Evolutionary conservation across 2,888 invertebrate genomes (phyloP).

Genomic region (Melieria picta): DNA sequence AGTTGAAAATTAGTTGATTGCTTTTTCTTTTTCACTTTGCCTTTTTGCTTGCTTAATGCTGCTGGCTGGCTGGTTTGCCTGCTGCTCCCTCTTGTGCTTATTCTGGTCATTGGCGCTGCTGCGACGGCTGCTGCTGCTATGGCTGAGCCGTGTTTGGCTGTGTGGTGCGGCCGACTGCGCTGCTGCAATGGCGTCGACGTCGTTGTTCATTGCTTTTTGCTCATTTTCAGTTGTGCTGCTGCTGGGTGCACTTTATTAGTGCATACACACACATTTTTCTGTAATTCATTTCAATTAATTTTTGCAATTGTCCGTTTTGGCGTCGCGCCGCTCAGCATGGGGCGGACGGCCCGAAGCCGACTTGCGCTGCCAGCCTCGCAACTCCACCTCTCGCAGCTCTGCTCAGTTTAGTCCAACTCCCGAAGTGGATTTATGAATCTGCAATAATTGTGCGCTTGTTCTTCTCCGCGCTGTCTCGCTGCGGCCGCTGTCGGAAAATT

Average conservation of each 20-base stretch:
- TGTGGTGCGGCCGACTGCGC: too few species aligned
- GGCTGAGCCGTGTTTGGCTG: neutral
- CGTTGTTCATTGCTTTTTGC: too few species aligned
- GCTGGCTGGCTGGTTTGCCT: conserved; percentile 16
- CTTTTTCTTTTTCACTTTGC: conserved; percentile 35
- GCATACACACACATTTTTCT: neutral
- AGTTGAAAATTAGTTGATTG: conserved; percentile 41
- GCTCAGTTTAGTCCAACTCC: too few species aligned
- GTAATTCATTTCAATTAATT: neutral
- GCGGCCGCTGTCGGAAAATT: too few species aligned
- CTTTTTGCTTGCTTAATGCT: conserved; percentile 33
- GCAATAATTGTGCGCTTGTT: too few species aligned
- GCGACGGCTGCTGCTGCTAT: conserved; percentile 9
- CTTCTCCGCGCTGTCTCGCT: too few species aligned
- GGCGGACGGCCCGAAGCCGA: too few species aligned
- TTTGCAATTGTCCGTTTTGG: neutral
- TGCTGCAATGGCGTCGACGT: too few species aligned
- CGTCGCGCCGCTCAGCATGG: too few species aligned
- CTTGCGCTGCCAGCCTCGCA: too few species aligned
- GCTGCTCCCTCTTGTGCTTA: neutral
- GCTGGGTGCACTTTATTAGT: neutral
- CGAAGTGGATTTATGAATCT: too few species aligned
- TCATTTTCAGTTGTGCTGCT: neutral
- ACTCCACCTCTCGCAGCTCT: too few species aligned
- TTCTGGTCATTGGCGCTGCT: conserved; percentile 9